Evolutionary conservation across 2,888 invertebrate species (phyloP).

Genomic region (Cheilosia grossa): DNA sequence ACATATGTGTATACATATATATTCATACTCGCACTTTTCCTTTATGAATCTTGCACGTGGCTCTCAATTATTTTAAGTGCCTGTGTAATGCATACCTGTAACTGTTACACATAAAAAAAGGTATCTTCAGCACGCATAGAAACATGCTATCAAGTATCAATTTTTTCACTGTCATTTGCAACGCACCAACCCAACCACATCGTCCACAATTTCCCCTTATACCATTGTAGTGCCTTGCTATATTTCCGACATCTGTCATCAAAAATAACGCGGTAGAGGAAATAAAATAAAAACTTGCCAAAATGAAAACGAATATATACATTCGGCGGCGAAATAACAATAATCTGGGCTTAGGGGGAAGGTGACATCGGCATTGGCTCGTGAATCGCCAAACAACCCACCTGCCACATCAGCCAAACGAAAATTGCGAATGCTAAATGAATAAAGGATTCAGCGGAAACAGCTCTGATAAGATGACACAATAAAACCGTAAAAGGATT

Average conservation of each 20-base stretch:
- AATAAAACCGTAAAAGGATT: constrained; percentile 68
- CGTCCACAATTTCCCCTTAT: constrained; percentile 31
- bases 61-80: constrained; percentile 13
- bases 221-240: constrained; percentile 46
- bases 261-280: constrained; percentile 59
- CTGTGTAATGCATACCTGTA: too few species aligned
- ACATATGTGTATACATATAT: too few species aligned
- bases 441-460: constrained; percentile 71
- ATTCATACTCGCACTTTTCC: neutral
- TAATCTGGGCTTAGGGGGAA: constrained; percentile 19
- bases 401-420: constrained; percentile 57
- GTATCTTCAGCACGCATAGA: constrained; percentile 21
- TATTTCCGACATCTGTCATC: constrained; percentile 69
- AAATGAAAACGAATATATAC: constrained; percentile 40
- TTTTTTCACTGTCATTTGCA: constrained; percentile 20
- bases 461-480: constrained; percentile 69
- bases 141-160: constrained; percentile 25
- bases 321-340: constrained; percentile 50
- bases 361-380: constrained; percentile 29
- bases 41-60: neutral
- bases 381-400: constrained; percentile 47
- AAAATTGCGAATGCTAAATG: constrained; percentile 66
- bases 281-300: constrained; percentile 64
- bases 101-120: constrained; percentile 23
- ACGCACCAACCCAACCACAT: constrained; percentile 33